Percentiles rank a stretch among this genome's conserved stretches.
Evolutionary conservation across 2,888 invertebrate species (phyloP).

Genomic region (Xestia c-nigrum): DNA sequence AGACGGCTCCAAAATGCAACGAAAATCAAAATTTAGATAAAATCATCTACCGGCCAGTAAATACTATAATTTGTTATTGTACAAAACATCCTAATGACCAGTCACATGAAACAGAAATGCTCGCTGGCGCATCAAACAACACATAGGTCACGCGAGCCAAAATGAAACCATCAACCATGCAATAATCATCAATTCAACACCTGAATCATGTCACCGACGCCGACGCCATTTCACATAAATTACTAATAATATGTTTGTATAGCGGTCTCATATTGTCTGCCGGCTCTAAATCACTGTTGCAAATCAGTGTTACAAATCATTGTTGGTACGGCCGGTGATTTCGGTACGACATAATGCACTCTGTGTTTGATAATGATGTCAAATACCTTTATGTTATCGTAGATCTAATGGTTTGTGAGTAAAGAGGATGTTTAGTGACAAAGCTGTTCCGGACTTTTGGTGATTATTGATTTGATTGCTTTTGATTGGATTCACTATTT

Average conservation of each 20-base stretch:
- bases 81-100: not conserved
- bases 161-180: slow-evolving; percentile 52
- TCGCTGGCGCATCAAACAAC: slow-evolving; percentile 9
- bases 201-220: slow-evolving; percentile 54
- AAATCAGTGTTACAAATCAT: slow-evolving; percentile 55
- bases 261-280: slow-evolving; percentile 49
- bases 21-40: not conserved
- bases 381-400: slow-evolving; percentile 33
- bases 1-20: not conserved
- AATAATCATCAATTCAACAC: slow-evolving; percentile 53
- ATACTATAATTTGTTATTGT: not conserved
- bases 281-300: slow-evolving; percentile 54
- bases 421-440: slow-evolving; percentile 8
- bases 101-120: not conserved
- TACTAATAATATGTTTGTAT: slow-evolving; percentile 53
- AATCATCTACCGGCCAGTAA: not conserved
- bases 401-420: slow-evolving; percentile 27
- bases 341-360: slow-evolving; percentile 39
- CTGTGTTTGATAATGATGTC: slow-evolving; percentile 50
- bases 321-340: slow-evolving; percentile 49
- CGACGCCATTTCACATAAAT: slow-evolving; percentile 51
- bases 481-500: not conserved
- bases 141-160: slow-evolving; percentile 15
- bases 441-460: not conserved
- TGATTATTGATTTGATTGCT: not conserved